Evolutionary conservation across 2,797 vertebrate species (phyloP).

Genomic region (Micromesistius poutassou): DNA sequence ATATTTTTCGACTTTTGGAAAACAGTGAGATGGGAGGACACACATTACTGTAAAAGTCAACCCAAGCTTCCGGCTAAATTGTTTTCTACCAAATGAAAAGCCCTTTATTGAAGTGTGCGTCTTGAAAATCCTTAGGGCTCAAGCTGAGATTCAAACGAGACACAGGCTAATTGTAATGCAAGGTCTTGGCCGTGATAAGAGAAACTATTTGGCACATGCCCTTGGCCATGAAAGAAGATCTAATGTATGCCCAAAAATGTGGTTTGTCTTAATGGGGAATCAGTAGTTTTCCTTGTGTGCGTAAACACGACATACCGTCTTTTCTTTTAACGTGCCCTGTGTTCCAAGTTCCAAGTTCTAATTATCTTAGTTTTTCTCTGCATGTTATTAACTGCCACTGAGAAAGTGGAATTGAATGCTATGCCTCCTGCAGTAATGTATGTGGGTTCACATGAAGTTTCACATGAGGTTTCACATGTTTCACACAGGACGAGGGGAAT

Average conservation of each 20-base stretch:
- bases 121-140: conserved; percentile 44
- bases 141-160: conserved; percentile 53
- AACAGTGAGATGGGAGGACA: not conserved
- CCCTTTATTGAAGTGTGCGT: conserved; percentile 50
- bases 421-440: not conserved
- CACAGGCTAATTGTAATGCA: conserved; percentile 56
- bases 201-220: conserved; percentile 53
- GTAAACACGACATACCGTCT: conserved; percentile 18
- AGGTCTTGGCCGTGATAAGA: conserved; percentile 48
- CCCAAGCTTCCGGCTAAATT: conserved; percentile 33
- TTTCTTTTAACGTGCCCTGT: not conserved
- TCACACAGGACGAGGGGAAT: not conserved
- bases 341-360: not conserved
- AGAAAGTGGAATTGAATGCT: conserved; percentile 7
- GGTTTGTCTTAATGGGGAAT: conserved; percentile 33
- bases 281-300: conserved; percentile 9
- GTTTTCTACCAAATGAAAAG: conserved; percentile 49
- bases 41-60: conserved; percentile 19
- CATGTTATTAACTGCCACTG: not conserved
- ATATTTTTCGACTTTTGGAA: not conserved
- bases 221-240: conserved; percentile 44
- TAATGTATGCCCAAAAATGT: conserved; percentile 52
- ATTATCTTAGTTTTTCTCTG: not conserved
- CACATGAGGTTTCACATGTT: too few species aligned
- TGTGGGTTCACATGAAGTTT: not conserved